These are phyloP conservation scores for Drosophila mimetica DNA, from an alignment of 2,888 invertebrate species.

Conservation along the genomic window DNA sequence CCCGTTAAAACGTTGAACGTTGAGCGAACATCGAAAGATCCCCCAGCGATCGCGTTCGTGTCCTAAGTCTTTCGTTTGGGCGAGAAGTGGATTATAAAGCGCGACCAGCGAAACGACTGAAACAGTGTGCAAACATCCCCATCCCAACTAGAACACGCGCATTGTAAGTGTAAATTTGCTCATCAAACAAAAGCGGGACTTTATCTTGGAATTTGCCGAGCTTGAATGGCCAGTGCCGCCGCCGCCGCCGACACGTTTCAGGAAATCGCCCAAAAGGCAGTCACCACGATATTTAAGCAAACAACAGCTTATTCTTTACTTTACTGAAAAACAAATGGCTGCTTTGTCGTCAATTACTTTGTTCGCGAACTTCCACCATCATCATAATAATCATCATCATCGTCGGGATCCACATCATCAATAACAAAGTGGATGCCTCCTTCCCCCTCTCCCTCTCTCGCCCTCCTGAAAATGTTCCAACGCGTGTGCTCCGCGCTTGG, in stretches of 20 bases:
- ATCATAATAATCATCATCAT: constrained; percentile 47
- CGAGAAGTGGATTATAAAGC: constrained; percentile 53
- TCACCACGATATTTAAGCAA: constrained; percentile 22
- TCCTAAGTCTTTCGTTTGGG: constrained; percentile 75
- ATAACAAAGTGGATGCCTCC: constrained; percentile 24
- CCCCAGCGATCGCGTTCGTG: constrained; percentile 63
- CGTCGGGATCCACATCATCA: constrained; percentile 38
- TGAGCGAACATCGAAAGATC: background rate
- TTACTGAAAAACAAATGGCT: constrained; percentile 52
- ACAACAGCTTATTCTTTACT: constrained; percentile 50
- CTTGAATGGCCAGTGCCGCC: constrained; percentile 23
- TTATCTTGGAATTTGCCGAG: constrained; percentile 60
- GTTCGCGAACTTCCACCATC: constrained; percentile 47
- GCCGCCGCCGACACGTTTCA: constrained; percentile 41
- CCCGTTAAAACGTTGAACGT: constrained; percentile 6
- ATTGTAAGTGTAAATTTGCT: constrained; percentile 74
- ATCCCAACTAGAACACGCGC: constrained; percentile 54
- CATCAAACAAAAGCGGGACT: constrained; percentile 56
- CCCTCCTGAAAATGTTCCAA: constrained; percentile 49
- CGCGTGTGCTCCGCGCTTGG: constrained; percentile 49
- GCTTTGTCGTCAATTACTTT: constrained; percentile 55
- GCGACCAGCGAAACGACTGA: constrained; percentile 15
- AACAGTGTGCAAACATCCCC: constrained; percentile 48
- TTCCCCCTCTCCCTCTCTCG: background rate
- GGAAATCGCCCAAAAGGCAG: constrained; percentile 49